phyloP scores from a whole-genome alignment of 2,888 invertebrate genomes.

The Epinotia nisella region DNA sequence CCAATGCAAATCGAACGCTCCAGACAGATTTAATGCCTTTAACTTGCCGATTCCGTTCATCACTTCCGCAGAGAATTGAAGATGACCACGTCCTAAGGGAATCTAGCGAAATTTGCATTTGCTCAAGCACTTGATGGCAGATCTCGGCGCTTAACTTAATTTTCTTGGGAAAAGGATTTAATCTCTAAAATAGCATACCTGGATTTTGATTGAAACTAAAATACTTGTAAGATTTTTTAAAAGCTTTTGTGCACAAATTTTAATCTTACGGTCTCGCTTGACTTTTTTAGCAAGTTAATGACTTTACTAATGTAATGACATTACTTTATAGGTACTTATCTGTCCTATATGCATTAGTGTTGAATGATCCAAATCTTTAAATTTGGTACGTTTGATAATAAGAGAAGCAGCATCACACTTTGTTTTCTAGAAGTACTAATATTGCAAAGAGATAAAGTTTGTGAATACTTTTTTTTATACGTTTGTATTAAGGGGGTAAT shows the following conservation, averaged over 20 bases:
- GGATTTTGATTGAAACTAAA: neutral
- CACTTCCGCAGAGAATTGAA: conserved; percentile 70
- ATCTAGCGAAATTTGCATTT: conserved; percentile 45
- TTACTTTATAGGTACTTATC: no score
- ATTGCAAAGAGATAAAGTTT: no score
- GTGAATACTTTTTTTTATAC: no score
- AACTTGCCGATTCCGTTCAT: conserved; percentile 76
- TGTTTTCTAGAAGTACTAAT: no score
- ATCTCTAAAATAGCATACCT: neutral
- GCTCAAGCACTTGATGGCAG: conserved; percentile 19
- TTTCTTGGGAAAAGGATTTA: neutral
- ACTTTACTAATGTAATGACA: no score
- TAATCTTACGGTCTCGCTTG: no score
- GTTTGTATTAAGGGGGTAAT: no score
- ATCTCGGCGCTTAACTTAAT: conserved; percentile 16
- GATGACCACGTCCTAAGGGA: conserved; percentile 57
- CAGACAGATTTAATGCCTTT: conserved; percentile 82
- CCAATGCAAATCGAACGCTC: conserved; percentile 80
- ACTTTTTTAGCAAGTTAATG: no score
- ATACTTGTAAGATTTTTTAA: neutral
- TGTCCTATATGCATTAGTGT: no score
- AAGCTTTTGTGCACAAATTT: neutral
- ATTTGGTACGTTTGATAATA: no score
- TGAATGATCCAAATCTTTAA: no score
- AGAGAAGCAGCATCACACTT: no score